These are phyloP conservation scores for Trichogramma evanescens DNA, from an alignment of 2,888 invertebrate species.

Conservation along the genomic window DNA sequence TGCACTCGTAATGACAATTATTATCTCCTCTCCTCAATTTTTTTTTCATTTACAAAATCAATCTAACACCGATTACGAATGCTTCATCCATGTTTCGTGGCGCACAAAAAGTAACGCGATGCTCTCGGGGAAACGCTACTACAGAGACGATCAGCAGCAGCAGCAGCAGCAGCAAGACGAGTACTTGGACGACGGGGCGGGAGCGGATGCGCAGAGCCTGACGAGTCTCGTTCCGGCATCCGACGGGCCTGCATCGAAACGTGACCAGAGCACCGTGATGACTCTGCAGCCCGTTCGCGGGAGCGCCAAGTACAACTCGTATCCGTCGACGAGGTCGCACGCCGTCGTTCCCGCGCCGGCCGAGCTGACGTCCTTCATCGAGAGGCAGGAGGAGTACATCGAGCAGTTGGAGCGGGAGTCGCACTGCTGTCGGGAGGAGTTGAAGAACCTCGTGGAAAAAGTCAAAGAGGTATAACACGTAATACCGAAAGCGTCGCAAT, in stretches of 20 bases:
- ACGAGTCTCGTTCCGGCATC: slow-evolving; percentile 42
- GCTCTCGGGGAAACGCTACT: too few species aligned
- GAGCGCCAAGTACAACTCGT: not conserved
- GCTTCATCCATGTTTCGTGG: not conserved
- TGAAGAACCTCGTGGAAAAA: slow-evolving; percentile 69
- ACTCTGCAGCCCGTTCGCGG: slow-evolving; percentile 1
- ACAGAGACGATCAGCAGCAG: too few species aligned
- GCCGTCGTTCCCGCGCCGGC: slow-evolving; percentile 41
- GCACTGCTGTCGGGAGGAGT: slow-evolving; percentile 73
- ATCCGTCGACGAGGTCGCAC: not conserved
- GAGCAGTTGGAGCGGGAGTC: slow-evolving; percentile 80
- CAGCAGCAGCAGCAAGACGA: not conserved
- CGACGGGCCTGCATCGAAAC: not conserved
- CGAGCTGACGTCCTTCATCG: slow-evolving; percentile 73
- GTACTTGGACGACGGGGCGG: slow-evolving; percentile 46
- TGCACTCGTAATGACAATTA: slow-evolving; percentile 3
- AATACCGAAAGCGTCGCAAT: not conserved
- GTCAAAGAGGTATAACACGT: slow-evolving; percentile 60
- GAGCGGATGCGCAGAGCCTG: slow-evolving; percentile 53
- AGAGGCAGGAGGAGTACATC: slow-evolving; percentile 81
- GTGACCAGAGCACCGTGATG: slow-evolving; percentile 22
- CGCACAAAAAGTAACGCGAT: not conserved
- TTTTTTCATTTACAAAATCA: not conserved
- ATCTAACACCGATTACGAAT: not conserved
- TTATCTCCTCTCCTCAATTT: not conserved